These are phyloP conservation scores for Callithrix jacchus DNA, from an alignment of 2,113 vertebrate genomes.

Conservation along the genomic window DNA sequence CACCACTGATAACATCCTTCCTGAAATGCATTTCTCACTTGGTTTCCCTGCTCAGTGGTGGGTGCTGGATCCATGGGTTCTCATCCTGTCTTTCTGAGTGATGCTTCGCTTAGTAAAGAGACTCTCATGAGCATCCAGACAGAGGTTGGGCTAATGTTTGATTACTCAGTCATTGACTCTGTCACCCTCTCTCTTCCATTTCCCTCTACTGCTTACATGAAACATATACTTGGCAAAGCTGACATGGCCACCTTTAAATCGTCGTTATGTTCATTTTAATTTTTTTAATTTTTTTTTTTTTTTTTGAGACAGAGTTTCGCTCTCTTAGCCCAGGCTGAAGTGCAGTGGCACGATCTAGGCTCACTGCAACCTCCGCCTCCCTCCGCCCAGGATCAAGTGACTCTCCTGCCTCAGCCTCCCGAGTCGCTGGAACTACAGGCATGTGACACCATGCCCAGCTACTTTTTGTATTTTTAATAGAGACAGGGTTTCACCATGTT, in stretches of 20 bases:
- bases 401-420: too few species aligned
- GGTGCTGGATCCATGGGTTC: background rate
- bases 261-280: background rate
- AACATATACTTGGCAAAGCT: background rate
- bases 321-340: too few species aligned
- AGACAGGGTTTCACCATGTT: too few species aligned
- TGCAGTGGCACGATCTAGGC: too few species aligned
- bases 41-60: background rate
- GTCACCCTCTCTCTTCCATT: background rate
- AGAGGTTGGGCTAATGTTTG: background rate
- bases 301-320: too few species aligned
- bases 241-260: background rate
- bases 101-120: background rate
- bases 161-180: background rate
- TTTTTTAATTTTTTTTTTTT: background rate
- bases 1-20: background rate
- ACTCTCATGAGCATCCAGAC: background rate
- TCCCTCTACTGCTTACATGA: background rate
- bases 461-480: too few species aligned
- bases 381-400: too few species aligned
- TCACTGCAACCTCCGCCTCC: too few species aligned
- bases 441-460: too few species aligned
- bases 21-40: background rate
- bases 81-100: background rate
- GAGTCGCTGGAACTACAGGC: too few species aligned